Conservation (phyloP, 2,888 invertebrate genomes). For the Lottia scabra region DNA sequence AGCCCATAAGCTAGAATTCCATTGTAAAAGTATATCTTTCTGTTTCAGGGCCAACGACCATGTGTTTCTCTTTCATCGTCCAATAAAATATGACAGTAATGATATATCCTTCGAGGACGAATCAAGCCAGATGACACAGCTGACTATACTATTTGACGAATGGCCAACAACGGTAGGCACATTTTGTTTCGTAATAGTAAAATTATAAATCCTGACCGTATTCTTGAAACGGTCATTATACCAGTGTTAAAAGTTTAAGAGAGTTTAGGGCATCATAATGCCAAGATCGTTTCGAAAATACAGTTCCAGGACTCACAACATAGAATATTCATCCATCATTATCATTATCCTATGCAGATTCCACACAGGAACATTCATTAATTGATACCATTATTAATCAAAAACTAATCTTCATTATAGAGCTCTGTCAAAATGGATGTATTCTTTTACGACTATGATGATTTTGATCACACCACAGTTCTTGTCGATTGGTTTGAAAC, state of each 20-base stretch:
- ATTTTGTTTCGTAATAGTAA: no score
- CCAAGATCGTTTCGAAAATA: no score
- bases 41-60: slow-evolving; percentile 44
- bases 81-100: slow-evolving; percentile 42
- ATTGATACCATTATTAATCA: no score
- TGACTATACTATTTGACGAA: slow-evolving; percentile 41
- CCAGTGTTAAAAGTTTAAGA: no score
- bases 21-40: no score
- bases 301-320: no score
- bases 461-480: slow-evolving; percentile 39
- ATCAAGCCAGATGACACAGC: slow-evolving; percentile 23
- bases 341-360: background rate
- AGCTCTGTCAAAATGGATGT: slow-evolving; percentile 38
- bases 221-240: no score
- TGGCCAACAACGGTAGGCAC: slow-evolving; percentile 39
- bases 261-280: no score
- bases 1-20: no score
- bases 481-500: slow-evolving; percentile 48
- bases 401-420: slow-evolving; percentile 27
- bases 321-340: no score
- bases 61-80: slow-evolving; percentile 45
- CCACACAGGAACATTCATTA: background rate
- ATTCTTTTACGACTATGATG: slow-evolving; percentile 47
- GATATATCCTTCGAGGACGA: slow-evolving; percentile 35
- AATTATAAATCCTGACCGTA: no score